phyloP scores from a whole-genome alignment of 2,797 vertebrate genomes.

The Rhadinocentrus ornatus region DNA sequence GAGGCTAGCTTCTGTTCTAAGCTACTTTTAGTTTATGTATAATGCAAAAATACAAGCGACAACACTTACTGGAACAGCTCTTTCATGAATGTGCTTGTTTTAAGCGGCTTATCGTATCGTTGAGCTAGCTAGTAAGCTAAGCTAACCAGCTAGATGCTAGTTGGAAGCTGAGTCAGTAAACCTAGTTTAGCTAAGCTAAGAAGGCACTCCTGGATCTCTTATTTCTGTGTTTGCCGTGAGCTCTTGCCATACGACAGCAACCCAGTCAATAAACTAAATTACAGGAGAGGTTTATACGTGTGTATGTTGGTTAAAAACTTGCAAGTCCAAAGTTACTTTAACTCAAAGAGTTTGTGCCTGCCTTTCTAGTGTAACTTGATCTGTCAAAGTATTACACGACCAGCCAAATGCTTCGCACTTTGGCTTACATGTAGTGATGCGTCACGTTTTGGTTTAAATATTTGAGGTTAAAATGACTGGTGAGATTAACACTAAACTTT shows the following conservation, averaged over 20 bases:
- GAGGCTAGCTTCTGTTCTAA: slow-evolving; percentile 72
- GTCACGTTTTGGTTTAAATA: not conserved
- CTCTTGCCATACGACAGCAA: not conserved
- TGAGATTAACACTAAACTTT: not conserved
- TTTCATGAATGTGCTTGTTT: not conserved
- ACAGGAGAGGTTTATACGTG: not conserved
- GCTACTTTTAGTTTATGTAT: slow-evolving; percentile 53
- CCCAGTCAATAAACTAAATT: not conserved
- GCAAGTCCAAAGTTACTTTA: slow-evolving; percentile 1
- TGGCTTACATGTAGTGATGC: not conserved
- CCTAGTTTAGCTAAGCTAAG: slow-evolving; percentile 59
- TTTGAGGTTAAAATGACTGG: not conserved
- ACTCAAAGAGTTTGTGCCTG: slow-evolving; percentile 29
- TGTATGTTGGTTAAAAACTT: slow-evolving; percentile 15
- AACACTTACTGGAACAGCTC: not conserved
- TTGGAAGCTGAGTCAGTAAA: slow-evolving; percentile 72
- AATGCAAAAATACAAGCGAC: slow-evolving; percentile 19
- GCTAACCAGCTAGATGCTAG: slow-evolving; percentile 56
- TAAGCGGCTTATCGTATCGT: slow-evolving; percentile 27
- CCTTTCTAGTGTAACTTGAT: slow-evolving; percentile 53
- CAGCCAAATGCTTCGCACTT: slow-evolving; percentile 1
- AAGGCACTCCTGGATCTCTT: slow-evolving; percentile 16
- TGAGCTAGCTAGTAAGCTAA: slow-evolving; percentile 11
- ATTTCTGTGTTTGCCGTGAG: slow-evolving; percentile 1
- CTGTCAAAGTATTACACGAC: slow-evolving; percentile 42